Percentiles rank a stretch among this genome's conserved stretches.
phyloP scores from a whole-genome alignment of 2,797 vertebrate species.

The Enoplosus armatus region DNA sequence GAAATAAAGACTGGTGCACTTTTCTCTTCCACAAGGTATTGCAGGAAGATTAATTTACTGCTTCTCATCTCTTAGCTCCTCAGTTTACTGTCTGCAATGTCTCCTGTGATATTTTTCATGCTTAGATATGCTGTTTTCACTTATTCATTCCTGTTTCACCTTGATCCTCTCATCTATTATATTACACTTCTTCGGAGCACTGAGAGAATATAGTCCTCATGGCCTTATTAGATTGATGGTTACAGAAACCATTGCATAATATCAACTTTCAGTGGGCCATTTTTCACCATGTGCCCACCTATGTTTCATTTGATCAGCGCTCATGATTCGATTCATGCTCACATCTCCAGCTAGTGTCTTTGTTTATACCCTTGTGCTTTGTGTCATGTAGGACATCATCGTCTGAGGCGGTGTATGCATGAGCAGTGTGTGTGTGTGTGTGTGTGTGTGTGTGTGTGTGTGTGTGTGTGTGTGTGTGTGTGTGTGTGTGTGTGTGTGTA shows the following conservation, averaged over 20 bases:
- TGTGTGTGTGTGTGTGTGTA: slow-evolving; percentile 22
- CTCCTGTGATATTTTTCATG: slow-evolving; percentile 84
- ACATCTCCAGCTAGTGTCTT: slow-evolving; percentile 66
- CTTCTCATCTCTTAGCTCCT: slow-evolving; percentile 84
- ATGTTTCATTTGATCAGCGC: slow-evolving; percentile 80
- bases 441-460: too few relatives aligned
- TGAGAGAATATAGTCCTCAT: slow-evolving; percentile 78
- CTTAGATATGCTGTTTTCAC: slow-evolving; percentile 85
- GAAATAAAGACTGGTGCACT: slow-evolving; percentile 89
- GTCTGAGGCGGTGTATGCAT: slow-evolving; percentile 50
- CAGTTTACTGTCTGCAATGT: slow-evolving; percentile 81
- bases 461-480: slow-evolving; percentile 18
- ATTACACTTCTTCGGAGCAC: slow-evolving; percentile 76
- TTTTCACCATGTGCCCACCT: slow-evolving; percentile 80
- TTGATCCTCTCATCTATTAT: slow-evolving; percentile 85
- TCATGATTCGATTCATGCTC: slow-evolving; percentile 64
- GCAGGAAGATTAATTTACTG: slow-evolving; percentile 91
- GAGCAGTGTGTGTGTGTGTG: slow-evolving; percentile 30
- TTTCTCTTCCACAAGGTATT: slow-evolving; percentile 87
- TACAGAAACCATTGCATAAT: slow-evolving; percentile 85
- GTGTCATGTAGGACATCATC: slow-evolving; percentile 71
- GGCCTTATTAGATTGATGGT: slow-evolving; percentile 83
- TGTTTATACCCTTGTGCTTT: slow-evolving; percentile 77
- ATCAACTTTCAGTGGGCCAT: slow-evolving; percentile 80
- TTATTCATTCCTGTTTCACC: slow-evolving; percentile 86